Percentiles rank a stretch among this genome's conserved stretches.
Conservation (phyloP, 2,888 invertebrate species). For the Aplocera efformata region DNA sequence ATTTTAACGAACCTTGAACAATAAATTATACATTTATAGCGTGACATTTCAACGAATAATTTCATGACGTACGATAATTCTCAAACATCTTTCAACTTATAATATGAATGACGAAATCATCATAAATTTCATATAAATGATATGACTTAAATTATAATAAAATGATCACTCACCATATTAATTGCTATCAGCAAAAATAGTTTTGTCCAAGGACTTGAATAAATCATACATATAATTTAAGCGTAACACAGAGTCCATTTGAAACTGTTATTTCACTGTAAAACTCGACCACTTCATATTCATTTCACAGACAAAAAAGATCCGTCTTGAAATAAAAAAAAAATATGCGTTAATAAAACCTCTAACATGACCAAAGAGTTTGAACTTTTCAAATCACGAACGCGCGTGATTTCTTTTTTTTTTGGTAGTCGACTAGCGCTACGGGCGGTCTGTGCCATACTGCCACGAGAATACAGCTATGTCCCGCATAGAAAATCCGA, state of each 20-base stretch:
- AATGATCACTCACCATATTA: constrained; percentile 67
- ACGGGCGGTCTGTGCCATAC: constrained; percentile 47
- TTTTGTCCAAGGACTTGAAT: constrained; percentile 75
- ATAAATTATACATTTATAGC: background rate
- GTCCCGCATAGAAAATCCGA: constrained; percentile 2
- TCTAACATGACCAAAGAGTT: background rate
- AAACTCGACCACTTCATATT: constrained; percentile 32
- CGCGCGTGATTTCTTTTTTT: constrained; percentile 37
- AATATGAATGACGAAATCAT: too few species aligned
- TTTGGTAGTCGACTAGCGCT: constrained; percentile 48
- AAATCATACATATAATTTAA: constrained; percentile 79
- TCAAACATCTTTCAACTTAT: too few species aligned
- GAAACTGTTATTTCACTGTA: constrained; percentile 53
- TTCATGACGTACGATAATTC: too few species aligned
- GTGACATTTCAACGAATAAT: background rate
- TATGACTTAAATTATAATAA: too few species aligned
- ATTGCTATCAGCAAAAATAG: constrained; percentile 76
- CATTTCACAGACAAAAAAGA: constrained; percentile 5
- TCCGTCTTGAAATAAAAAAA: constrained; percentile 1
- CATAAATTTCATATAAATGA: too few species aligned
- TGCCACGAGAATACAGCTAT: constrained; percentile 30
- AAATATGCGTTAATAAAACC: background rate
- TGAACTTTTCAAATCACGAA: constrained; percentile 37
- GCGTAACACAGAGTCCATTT: constrained; percentile 68
- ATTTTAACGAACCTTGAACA: too few species aligned